A percentile compares a stretch with the other conserved stretches of the same genome.
Evolutionary conservation across 2,888 invertebrate genomes (phyloP).

Genomic region (Drosophila infuscata): DNA sequence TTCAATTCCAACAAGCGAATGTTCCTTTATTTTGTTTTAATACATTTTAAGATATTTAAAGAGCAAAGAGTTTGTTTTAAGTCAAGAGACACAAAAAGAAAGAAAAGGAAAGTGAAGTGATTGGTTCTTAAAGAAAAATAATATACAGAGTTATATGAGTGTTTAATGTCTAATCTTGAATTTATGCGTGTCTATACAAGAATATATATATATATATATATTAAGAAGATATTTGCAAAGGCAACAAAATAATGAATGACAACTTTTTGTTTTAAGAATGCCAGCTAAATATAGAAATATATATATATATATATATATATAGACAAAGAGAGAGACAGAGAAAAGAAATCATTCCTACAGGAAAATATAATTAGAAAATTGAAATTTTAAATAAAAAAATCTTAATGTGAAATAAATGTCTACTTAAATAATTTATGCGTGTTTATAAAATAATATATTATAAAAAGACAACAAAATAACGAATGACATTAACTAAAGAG

Average conservation of each 20-base stretch:
- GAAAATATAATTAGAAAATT: neutral
- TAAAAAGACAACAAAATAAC: neutral
- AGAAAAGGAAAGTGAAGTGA: neutral
- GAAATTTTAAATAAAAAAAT: neutral
- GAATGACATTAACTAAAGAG: neutral
- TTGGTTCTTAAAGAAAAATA: conserved; percentile 5
- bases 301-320: neutral
- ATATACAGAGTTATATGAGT: neutral
- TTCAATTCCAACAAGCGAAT: neutral
- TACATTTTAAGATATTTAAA: neutral
- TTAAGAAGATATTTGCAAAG: neutral
- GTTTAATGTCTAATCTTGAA: neutral
- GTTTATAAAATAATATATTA: neutral
- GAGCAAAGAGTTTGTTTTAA: neutral
- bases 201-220: neutral
- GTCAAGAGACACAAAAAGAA: neutral
- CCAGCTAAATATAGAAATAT: neutral
- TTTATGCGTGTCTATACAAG: neutral
- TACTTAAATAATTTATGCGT: neutral
- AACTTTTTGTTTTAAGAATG: neutral
- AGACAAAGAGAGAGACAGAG: neutral
- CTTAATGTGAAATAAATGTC: neutral
- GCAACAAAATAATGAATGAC: neutral
- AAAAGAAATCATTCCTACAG: neutral
- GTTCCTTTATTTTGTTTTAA: neutral